A percentile compares a stretch with the other conserved stretches of the same genome.
Conservation (phyloP, 2,797 vertebrate genomes). For the Liparis tanakae region DNA sequence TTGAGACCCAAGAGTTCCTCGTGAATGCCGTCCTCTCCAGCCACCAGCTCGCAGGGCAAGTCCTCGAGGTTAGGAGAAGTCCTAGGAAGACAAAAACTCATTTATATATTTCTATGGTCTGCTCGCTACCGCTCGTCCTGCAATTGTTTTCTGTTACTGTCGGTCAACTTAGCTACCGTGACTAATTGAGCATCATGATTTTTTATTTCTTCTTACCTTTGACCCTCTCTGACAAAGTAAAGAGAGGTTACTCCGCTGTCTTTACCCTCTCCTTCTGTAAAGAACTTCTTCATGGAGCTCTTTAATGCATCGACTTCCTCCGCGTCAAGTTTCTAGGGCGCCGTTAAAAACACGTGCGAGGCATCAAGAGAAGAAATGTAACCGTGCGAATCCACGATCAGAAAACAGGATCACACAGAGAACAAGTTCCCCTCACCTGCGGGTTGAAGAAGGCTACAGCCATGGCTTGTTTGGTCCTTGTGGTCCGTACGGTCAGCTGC, state of each 20-base stretch:
- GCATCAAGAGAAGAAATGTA: neutral
- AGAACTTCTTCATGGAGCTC: slow-evolving; percentile 85
- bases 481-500: slow-evolving; percentile 94
- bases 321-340: slow-evolving; percentile 88
- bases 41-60: slow-evolving; percentile 90
- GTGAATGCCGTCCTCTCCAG: slow-evolving; percentile 89
- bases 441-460: slow-evolving; percentile 94
- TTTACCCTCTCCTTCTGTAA: slow-evolving; percentile 88
- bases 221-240: slow-evolving; percentile 94
- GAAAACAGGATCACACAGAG: neutral
- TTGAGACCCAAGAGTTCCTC: slow-evolving; percentile 94
- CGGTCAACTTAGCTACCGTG: neutral
- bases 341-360: neutral
- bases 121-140: neutral
- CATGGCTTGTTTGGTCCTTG: slow-evolving; percentile 90
- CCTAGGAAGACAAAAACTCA: slow-evolving; percentile 70
- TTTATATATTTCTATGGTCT: neutral
- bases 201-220: slow-evolving; percentile 83
- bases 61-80: slow-evolving; percentile 91
- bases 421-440: slow-evolving; percentile 83
- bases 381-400: neutral
- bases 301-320: slow-evolving; percentile 86
- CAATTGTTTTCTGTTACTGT: neutral
- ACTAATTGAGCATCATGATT: neutral
- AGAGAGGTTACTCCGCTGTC: slow-evolving; percentile 90